Evolutionary conservation across 1,140 invertebrate species (phyloP).

Genomic region (Spodoptera litura): DNA sequence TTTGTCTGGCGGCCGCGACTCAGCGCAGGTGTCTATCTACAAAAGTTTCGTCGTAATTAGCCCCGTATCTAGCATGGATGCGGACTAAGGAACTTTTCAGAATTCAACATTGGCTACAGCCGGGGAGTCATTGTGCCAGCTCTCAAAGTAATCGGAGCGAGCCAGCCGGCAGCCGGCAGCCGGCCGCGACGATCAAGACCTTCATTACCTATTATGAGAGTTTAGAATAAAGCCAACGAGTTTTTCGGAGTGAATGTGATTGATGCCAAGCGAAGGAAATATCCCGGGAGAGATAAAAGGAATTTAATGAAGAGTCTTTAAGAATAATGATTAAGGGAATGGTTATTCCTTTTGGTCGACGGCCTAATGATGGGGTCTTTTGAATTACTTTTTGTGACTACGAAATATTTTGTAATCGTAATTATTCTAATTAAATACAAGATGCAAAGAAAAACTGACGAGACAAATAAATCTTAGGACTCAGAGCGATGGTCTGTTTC

Average conservation of each 20-base stretch:
- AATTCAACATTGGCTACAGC: conserved; percentile 80
- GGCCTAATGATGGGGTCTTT: conserved; percentile 81
- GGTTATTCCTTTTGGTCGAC: conserved; percentile 83
- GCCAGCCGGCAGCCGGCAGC: conserved; percentile 80
- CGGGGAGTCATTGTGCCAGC: conserved; percentile 80
- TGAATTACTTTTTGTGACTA: conserved; percentile 79
- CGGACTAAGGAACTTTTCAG: conserved; percentile 82
- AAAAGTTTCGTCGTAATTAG: conserved; percentile 85
- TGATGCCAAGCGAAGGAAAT: conserved; percentile 84
- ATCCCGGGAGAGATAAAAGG: conserved; percentile 85
- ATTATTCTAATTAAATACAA: conserved; percentile 71
- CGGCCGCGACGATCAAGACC: conserved; percentile 81
- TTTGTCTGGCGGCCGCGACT: conserved; percentile 78
- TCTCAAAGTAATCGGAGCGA: conserved; percentile 83
- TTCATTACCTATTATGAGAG: conserved; percentile 86
- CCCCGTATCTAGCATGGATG: conserved; percentile 81
- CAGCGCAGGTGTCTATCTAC: conserved; percentile 84
- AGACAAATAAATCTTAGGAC: conserved; percentile 11
- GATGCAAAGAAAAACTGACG: conserved; percentile 38
- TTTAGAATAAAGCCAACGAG: conserved; percentile 86
- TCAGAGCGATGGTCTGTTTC: conserved; percentile 12
- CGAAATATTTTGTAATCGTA: conserved; percentile 70
- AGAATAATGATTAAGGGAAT: conserved; percentile 86
- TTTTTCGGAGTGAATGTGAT: conserved; percentile 85
- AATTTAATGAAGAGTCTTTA: conserved; percentile 86